Evolutionary conservation across 2,888 invertebrate genomes (phyloP).

Genomic region (Macroteleia sp.): DNA sequence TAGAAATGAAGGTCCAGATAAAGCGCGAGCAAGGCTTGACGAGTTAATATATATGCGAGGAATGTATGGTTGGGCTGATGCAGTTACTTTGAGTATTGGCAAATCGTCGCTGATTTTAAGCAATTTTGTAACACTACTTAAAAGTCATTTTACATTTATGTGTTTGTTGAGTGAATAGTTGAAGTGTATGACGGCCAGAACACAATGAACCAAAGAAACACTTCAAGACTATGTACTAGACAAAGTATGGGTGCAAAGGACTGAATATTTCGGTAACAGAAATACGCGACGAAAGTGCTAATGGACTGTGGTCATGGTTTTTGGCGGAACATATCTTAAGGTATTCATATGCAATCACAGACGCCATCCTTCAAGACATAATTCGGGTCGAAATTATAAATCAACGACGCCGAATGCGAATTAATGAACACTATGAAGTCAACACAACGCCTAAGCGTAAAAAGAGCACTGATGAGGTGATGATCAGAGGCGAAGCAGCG

Average conservation of each 20-base stretch:
- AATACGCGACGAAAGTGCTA: conserved; percentile 20
- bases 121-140: not conserved
- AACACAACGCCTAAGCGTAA: not conserved
- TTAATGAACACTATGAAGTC: not conserved
- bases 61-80: conserved; percentile 23
- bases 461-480: too few relatives aligned
- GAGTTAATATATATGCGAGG: conserved; percentile 11
- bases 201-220: conserved; percentile 2
- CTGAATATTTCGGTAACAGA: conserved; percentile 10
- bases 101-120: not conserved
- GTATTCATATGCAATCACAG: not conserved
- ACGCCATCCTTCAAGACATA: conserved; percentile 30
- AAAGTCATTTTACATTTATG: not conserved
- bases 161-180: conserved; percentile 9
- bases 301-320: conserved; percentile 7
- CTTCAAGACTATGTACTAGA: conserved; percentile 38
- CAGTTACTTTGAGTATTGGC: conserved; percentile 5
- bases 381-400: not conserved
- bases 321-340: not conserved
- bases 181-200: conserved; percentile 15
- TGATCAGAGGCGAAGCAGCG: not conserved
- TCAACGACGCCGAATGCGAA: too few relatives aligned
- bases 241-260: conserved; percentile 19
- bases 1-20: conserved; percentile 45
- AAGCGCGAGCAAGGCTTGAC: conserved; percentile 20